Evolutionary conservation across 2,113 vertebrate genomes (phyloP), one percentile per base, ranked within the genome.

Genomic region (Heterochromis multidens): DNA sequence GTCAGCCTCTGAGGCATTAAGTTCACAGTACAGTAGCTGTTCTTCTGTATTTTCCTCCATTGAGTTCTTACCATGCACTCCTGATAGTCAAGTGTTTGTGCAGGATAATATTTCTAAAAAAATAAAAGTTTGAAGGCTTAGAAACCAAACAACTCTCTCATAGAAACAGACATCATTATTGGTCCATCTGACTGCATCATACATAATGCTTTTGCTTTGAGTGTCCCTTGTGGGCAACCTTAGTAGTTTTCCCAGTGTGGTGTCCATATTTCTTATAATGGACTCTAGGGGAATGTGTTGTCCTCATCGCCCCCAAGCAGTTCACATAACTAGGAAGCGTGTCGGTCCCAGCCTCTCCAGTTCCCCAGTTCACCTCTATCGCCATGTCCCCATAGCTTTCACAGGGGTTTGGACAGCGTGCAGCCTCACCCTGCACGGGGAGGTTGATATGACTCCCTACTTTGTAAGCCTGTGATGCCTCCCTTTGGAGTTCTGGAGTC

Each of bases 131-230:
- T 70, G 40, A 83, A 33, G n/a, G n/a, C 6, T 76, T 1, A 8
- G 5, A 79, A 52, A 23, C 9, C 21, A 63, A 82, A 80, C 57
- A 61, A 17, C 63, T 35, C 13, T 65, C 74, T 49, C 57, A 35
- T 5, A 29, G 25, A 61, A 19, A 52, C 13, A 59, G 43, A n/a
- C 27, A 62, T 61, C 14, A 27, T 8, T 8, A 11, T 35, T 21
- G 16, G 3, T 57, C 10, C 1, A 31, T 13, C 61, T 49, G 25
- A 77, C 35, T 33, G 14, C 0, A 5, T 96, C 90, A 96, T 27
- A 96, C 94, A 61, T 96, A 96, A 57, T 96, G 93, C 65, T 94
- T 95, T 1, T 83, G 88, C 56, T 92, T 93, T 11, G 82, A 82
- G 31, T 76, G 88, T 43, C 82, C 90, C 13, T 89, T 93, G 17